A percentile compares a stretch with the other conserved stretches of the same genome.
Evolutionary conservation across 2,888 invertebrate genomes (phyloP).

Genomic region (Morinoia aosen): DNA sequence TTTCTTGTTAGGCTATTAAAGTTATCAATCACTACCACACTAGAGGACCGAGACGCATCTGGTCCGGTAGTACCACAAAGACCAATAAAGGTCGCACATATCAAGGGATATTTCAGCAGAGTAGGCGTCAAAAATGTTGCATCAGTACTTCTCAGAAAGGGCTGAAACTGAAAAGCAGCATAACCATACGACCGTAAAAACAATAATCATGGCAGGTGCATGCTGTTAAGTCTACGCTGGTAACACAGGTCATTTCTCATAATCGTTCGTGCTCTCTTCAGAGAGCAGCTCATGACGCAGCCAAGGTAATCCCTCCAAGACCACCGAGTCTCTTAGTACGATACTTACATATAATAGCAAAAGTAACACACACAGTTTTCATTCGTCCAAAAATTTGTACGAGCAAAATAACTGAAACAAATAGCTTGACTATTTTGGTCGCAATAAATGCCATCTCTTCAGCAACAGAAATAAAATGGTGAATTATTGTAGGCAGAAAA

Average conservation of each 20-base stretch:
- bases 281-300: neutral
- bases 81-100: neutral
- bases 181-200: neutral
- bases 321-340: neutral
- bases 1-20: neutral
- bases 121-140: neutral
- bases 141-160: neutral
- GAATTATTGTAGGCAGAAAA: no score
- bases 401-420: neutral
- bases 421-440: neutral
- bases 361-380: neutral
- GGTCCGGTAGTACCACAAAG: neutral
- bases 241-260: neutral
- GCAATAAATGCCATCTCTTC: no score
- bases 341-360: neutral
- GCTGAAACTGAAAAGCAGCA: neutral
- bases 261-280: neutral
- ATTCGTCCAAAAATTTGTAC: neutral
- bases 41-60: neutral
- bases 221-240: neutral
- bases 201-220: neutral
- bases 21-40: neutral
- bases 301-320: neutral
- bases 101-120: neutral
- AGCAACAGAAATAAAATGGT: no score